Base-by-base conservation (phyloP, 2,113 vertebrate species). In the Hypanus sabinus region DNA sequence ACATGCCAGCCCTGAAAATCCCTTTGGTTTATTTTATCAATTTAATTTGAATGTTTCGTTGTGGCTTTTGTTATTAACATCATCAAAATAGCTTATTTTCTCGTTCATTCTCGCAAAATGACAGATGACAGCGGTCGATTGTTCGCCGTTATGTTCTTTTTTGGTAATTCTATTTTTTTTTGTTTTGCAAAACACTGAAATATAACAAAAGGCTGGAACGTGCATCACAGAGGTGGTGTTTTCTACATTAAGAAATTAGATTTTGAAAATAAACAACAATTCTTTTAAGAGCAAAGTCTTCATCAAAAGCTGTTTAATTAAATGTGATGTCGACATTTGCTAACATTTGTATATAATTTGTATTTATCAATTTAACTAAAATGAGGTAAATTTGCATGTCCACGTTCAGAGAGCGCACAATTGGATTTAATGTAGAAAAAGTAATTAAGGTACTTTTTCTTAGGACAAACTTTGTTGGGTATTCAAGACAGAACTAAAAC, bases 291-390 rank as follows among this genome's bases (percentile, higher is more conserved):
- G 38, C 4, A 93, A 79, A 68, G 9, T 92, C 65, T 70, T 92
- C 70, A 93, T 93, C 91, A 73, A 55, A 93, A 27, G 70, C 36
- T 75, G 91, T 73, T 93, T 55, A 73, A 93, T 55, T 93, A 73
- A 93, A 93, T 93, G 91, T 73, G 91, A 73, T 55, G 46, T 71
- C 91, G 36, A 75, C 33, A 55, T 93, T 93, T 93, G 36, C 91
- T 93, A 93, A 93, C 91, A 93, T 75, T 93, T 93, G 91, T 93
- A 93, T 73, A 93, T 93, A 93, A 93, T 93, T 93, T 93, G 55
- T 93, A 93, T 93, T 93, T 93, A 93, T 93, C 91, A 33, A 33
- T 30, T 55, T 93, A 68, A 90, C 30, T 36, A 65, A 92, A 73
- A 55, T 38, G 38, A 68, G 71, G 38, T 93, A 93, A 93, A 75